Base-by-base conservation (phyloP, 2,113 vertebrate species). In the Panthera leo region DNA sequence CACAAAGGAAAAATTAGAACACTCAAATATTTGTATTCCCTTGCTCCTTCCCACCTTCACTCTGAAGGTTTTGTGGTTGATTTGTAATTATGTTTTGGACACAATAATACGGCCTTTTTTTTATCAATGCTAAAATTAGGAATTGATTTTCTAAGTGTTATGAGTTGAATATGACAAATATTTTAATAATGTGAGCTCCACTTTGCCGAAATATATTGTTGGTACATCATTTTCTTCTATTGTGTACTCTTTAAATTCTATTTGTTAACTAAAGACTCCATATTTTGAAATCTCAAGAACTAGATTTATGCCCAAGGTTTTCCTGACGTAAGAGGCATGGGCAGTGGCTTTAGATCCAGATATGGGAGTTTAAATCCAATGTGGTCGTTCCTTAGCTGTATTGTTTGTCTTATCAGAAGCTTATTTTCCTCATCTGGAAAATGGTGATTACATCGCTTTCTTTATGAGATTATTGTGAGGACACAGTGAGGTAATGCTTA, bases 401-500 rank as follows among this genome's bases (percentile, higher is more conserved):
- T n/a, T 34, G 5, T 31, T 53, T 85, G 18, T 58, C 25, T 36
- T 87, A 68, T 31, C 53, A 11, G 29, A 78, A 76, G 34, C 15
- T 67, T 15, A 6, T 53, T 85, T 82, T 39, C n/a, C 23, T 84
- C 9, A 0, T 76, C 27, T 48, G 65, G 36, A 36, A 45, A 89
- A 93, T n/a, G 42, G 42, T 3, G 13, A 11, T 23, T 16, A 3
- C 14, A 15, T 63, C 12, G 15, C 3, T 45, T 78, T 85, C 42
- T 79, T 31, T 12, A 23, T 25, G 21, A 76, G 82, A 96, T 65
- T 76, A 51, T 7, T 85, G 31, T 76, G 34, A 63, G 58, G 65
- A 76, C 71, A 63, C 42, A 85, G 93, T 93, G 94, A 96, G 51
- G 88, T 51, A 80, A 95, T 85, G 75, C 36, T n/a, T 94, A 70